A percentile compares a stretch with the other conserved stretches of the same genome.
Evolutionary conservation across 2,797 vertebrate genomes (phyloP).

Genomic region (Eleutherodactylus coqui): DNA sequence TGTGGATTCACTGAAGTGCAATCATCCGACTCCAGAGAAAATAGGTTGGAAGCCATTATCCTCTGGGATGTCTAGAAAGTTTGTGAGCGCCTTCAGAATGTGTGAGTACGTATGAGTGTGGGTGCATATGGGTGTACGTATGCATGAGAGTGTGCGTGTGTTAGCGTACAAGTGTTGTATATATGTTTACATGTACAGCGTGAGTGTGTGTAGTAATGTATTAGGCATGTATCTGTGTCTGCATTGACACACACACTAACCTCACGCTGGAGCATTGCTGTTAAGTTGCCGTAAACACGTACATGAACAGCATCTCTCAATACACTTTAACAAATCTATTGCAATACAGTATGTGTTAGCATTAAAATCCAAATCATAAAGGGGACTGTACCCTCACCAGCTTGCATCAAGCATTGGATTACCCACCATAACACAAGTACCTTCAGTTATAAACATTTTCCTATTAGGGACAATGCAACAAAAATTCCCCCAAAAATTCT

Average conservation of each 20-base stretch:
- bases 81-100: too few relatives aligned
- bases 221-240: too few relatives aligned
- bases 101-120: too few relatives aligned
- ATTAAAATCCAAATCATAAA: background rate
- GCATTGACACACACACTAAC: too few relatives aligned
- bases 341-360: background rate
- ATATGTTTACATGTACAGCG: too few relatives aligned
- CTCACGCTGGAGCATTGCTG: too few relatives aligned
- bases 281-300: background rate
- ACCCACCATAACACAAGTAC: constrained; percentile 3
- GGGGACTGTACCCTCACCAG: background rate
- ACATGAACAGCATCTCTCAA: background rate
- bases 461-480: too few relatives aligned
- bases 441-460: background rate
- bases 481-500: too few relatives aligned
- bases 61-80: too few relatives aligned
- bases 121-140: background rate
- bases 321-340: background rate
- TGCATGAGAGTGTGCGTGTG: background rate
- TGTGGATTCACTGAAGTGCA: background rate
- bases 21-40: background rate
- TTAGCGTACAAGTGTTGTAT: too few relatives aligned
- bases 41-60: too few relatives aligned
- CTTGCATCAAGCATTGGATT: constrained; percentile 32
- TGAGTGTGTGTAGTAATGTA: too few relatives aligned